A percentile compares a stretch with the other conserved stretches of the same genome.
Conservation (phyloP, 2,888 invertebrate genomes). For the Vesta saturnalis region DNA sequence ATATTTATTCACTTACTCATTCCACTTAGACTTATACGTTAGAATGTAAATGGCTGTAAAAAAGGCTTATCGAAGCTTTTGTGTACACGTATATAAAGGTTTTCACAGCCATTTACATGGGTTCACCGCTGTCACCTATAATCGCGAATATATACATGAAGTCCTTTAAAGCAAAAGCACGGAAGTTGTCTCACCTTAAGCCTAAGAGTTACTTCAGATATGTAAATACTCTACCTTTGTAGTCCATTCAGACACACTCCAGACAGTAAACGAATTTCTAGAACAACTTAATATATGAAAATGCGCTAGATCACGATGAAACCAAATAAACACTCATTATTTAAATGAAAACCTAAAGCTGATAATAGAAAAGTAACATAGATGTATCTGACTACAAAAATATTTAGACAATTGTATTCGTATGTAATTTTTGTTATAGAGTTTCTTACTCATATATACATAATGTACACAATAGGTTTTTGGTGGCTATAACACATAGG, state of each 20-base stretch:
- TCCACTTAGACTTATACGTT: neutral
- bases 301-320: neutral
- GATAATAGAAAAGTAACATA: neutral
- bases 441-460: too few relatives aligned
- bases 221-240: too few relatives aligned
- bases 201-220: too few relatives aligned
- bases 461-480: too few relatives aligned
- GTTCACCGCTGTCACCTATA: neutral
- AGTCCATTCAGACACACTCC: neutral
- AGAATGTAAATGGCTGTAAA: neutral
- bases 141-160: neutral
- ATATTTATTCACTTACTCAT: constrained; percentile 1
- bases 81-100: neutral
- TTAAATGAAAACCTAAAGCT: too few relatives aligned
- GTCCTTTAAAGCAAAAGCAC: neutral
- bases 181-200: neutral
- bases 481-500: too few relatives aligned
- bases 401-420: too few relatives aligned
- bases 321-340: too few relatives aligned
- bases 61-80: neutral
- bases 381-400: too few relatives aligned
- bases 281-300: neutral
- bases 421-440: too few relatives aligned
- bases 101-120: neutral
- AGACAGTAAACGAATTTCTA: neutral